Evolutionary conservation across 2,888 invertebrate genomes (phyloP).

Genomic region (Ecdyonurus torrentis): DNA sequence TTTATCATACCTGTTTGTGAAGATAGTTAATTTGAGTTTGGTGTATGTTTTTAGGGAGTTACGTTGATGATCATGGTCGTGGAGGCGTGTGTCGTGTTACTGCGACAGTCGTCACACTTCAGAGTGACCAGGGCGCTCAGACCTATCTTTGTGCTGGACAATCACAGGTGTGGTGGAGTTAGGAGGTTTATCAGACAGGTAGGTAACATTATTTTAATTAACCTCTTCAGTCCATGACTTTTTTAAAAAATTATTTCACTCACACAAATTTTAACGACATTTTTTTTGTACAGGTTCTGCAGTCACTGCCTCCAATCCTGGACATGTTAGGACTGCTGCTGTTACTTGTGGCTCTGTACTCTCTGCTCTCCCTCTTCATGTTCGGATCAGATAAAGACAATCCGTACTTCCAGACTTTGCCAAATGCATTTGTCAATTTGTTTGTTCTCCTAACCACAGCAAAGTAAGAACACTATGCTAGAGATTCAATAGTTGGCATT

Average conservation of each 20-base stretch:
- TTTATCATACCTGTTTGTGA: too few relatives aligned
- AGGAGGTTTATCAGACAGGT: slow-evolving; percentile 25
- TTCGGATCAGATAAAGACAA: slow-evolving; percentile 57
- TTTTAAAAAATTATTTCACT: too few relatives aligned
- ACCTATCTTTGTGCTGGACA: slow-evolving; percentile 79
- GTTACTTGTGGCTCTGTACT: slow-evolving; percentile 71
- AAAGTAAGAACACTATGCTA: too few relatives aligned
- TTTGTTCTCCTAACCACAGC: slow-evolving; percentile 82
- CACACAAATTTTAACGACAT: too few relatives aligned
- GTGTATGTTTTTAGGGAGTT: slow-evolving; percentile 44
- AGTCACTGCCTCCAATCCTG: slow-evolving; percentile 70
- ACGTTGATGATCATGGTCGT: slow-evolving; percentile 64
- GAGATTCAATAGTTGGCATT: too few relatives aligned
- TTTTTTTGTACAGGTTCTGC: slow-evolving; percentile 67
- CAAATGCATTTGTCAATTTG: slow-evolving; percentile 72
- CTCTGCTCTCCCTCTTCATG: slow-evolving; percentile 64
- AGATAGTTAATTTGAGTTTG: too few relatives aligned
- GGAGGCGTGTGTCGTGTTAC: slow-evolving; percentile 63
- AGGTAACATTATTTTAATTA: background rate
- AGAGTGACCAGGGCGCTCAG: slow-evolving; percentile 71
- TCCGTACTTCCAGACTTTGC: slow-evolving; percentile 59
- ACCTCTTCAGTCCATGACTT: too few relatives aligned
- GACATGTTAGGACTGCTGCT: slow-evolving; percentile 72
- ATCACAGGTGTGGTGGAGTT: slow-evolving; percentile 66
- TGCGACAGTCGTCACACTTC: slow-evolving; percentile 69